phyloP scores from a whole-genome alignment of 2,797 vertebrate genomes.

The Pelodytes ibericus region DNA sequence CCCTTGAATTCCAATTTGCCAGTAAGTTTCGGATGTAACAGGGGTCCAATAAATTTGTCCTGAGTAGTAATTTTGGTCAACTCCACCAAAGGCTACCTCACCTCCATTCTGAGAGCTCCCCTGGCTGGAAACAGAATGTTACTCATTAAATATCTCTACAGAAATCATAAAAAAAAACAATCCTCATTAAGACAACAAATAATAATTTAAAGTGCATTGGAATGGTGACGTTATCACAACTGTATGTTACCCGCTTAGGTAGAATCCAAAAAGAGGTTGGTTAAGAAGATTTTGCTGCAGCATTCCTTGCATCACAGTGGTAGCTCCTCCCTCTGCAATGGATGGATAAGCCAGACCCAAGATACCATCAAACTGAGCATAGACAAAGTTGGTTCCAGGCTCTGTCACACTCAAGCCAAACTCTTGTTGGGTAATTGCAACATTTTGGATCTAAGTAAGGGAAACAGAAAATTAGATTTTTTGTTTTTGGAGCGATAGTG shows the following conservation, averaged over 20 bases:
- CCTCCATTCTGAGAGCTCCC: constrained; percentile 22
- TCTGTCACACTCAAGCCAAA: constrained; percentile 58
- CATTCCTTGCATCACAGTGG: constrained; percentile 46
- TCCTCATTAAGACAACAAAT: neutral
- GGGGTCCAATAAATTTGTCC: constrained; percentile 57
- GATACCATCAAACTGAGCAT: constrained; percentile 52
- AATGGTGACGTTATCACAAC: neutral
- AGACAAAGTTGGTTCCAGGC: constrained; percentile 53
- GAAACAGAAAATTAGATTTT: neutral
- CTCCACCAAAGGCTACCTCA: constrained; percentile 52
- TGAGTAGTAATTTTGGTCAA: constrained; percentile 50
- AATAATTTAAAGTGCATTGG: neutral
- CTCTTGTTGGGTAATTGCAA: constrained; percentile 49
- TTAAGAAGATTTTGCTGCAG: constrained; percentile 35
- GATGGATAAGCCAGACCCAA: constrained; percentile 53
- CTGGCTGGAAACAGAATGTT: constrained; percentile 35
- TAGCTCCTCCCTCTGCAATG: constrained; percentile 37
- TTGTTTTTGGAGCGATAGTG: too few relatives aligned
- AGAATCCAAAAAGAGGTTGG: constrained; percentile 40
- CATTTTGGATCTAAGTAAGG: constrained; percentile 44
- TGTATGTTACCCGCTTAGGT: constrained; percentile 39
- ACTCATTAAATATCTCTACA: neutral
- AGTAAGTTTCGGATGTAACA: constrained; percentile 52
- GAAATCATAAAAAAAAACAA: neutral
- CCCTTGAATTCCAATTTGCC: constrained; percentile 58